Evolutionary conservation across 2,797 vertebrate genomes (phyloP), one percentile per base, ranked within the genome.

Genomic region (Anabacerthia variegaticeps): DNA sequence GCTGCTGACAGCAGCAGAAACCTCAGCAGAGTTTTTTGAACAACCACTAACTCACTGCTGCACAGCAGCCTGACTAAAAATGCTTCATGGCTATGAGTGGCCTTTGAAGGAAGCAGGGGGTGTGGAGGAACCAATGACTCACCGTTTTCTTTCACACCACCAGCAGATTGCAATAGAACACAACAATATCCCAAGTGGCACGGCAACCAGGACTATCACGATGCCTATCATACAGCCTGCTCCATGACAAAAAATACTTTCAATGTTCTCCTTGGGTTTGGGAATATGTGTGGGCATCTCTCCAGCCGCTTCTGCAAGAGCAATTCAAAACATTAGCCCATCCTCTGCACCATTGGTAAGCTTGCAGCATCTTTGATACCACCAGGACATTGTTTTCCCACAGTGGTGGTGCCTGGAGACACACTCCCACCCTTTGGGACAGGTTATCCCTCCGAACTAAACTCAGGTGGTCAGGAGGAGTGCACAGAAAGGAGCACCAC

Each of bases 241-340:
- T 79, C 81, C 81, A 5, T 0, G 48, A 22, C 88, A 90, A 67
- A 67, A 67, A n/a, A 73, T 5, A 19, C 11, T 79, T 90, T 30
- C 6, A 0, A 9, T 28, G 14, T 48, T 39, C 18, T 66, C 11
- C 0, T 17, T 23, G 11, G 16, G 27, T 3, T 54, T 55, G 34
- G 74, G 20, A 73, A 2, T 5, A n/a, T 41, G 4, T 36, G 41
- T n/a, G 34, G 27, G 78, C 0, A 0, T 61, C 27, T 41, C 13
- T 78, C 19, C 46, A 85, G 46, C 23, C 6, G 2, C 34, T 67
- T 14, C 81, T 91, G 51, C 44, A 48, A n/a, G 39, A 51, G 44
- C 30, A 82, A 11, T 76, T 71, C 30, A 65, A 58, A 22, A 32
- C 24, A 14, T 81, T 71, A 81, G 44, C 71, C 6, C 39, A 23